Percentiles rank a stretch among this genome's conserved stretches.
These are phyloP conservation scores for Syngnathoides biaculeatus DNA, from an alignment of 2,113 vertebrate species.

Conservation along the genomic window DNA sequence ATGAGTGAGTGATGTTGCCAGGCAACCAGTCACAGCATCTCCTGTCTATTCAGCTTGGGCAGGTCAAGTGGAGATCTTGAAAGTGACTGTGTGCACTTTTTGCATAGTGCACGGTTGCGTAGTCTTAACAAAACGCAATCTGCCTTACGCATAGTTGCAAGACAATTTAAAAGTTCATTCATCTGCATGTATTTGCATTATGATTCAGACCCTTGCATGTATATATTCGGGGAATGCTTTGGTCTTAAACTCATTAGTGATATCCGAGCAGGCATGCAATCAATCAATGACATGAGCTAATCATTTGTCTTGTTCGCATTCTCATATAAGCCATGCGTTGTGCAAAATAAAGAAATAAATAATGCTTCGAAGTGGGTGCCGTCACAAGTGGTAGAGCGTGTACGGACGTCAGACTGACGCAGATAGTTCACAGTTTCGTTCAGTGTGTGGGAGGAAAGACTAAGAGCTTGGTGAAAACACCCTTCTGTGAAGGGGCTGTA, in stretches of 20 bases:
- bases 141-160: conserved; percentile 16
- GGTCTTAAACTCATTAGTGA: conserved; percentile 9
- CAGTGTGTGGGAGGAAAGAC: conserved; percentile 68
- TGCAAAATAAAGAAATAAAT: conserved; percentile 27
- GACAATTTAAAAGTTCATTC: conserved; percentile 6
- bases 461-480: conserved; percentile 57
- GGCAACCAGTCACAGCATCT: conserved; percentile 42
- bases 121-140: neutral
- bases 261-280: conserved; percentile 19
- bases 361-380: neutral
- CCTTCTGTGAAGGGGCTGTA: conserved; percentile 64
- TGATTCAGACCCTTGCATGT: conserved; percentile 12
- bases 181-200: conserved; percentile 14
- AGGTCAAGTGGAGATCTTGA: conserved; percentile 3
- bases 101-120: neutral
- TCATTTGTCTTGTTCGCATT: conserved; percentile 36
- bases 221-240: conserved; percentile 1
- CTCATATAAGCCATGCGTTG: conserved; percentile 33
- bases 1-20: conserved; percentile 42
- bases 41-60: conserved; percentile 5
- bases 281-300: conserved; percentile 12
- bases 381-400: conserved; percentile 57
- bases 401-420: conserved; percentile 70
- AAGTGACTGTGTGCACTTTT: conserved; percentile 3
- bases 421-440: conserved; percentile 45